These are phyloP conservation scores for Lithophane leautieri DNA, from an alignment of 2,888 invertebrate species.

Conservation along the genomic window DNA sequence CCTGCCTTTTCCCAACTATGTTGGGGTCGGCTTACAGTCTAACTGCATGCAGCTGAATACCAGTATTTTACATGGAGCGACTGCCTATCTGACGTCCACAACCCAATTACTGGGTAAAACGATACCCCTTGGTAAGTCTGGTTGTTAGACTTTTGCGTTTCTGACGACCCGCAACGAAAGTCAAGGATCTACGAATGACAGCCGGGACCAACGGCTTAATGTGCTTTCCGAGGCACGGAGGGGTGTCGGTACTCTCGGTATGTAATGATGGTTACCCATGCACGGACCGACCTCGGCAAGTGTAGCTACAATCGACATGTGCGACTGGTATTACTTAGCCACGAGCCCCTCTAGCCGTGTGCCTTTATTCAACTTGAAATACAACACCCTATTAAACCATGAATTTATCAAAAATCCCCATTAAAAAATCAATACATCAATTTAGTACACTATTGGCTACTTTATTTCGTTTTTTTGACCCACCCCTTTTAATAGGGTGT, in stretches of 20 bases:
- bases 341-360: background rate
- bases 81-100: too few species aligned
- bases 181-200: background rate
- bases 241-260: background rate
- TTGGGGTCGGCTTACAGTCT: background rate
- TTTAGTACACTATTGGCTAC: conserved; percentile 43
- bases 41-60: background rate
- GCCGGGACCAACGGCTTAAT: background rate
- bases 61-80: background rate
- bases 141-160: background rate
- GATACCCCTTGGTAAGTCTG: background rate
- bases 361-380: background rate
- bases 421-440: conserved; percentile 44
- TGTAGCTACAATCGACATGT: background rate
- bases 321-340: background rate
- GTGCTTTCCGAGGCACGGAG: background rate
- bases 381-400: background rate
- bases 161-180: background rate
- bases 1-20: background rate
- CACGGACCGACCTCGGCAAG: background rate
- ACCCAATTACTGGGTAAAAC: too few species aligned
- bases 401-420: background rate
- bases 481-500: conserved; percentile 41
- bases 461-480: conserved; percentile 31
- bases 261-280: background rate